Evolutionary conservation across 92 coral and sea anemone species (phyloP).

Genomic region (Scolanthus callimorphus): DNA sequence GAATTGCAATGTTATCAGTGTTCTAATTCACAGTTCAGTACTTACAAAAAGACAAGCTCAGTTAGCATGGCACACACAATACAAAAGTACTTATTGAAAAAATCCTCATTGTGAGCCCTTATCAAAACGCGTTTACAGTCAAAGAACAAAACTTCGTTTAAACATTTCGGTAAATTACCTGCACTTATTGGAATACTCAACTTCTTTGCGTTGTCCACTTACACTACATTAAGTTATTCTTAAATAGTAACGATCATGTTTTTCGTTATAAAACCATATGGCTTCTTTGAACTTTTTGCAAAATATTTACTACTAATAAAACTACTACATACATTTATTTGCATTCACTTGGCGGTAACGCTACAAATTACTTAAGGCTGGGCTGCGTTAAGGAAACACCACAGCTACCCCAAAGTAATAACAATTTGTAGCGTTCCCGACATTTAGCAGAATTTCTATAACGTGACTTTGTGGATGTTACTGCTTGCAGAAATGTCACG

Average conservation of each 20-base stretch:
- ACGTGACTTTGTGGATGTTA: too few relatives aligned
- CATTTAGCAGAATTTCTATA: too few relatives aligned
- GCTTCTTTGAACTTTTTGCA: slow-evolving; percentile 11
- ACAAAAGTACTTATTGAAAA: neutral
- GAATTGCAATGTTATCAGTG: slow-evolving; percentile 21
- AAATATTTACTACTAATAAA: slow-evolving; percentile 15
- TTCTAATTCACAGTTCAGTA: too few relatives aligned
- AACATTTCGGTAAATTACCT: neutral
- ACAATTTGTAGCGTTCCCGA: too few relatives aligned
- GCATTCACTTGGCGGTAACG: neutral
- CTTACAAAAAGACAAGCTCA: slow-evolving; percentile 8
- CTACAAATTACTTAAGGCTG: neutral
- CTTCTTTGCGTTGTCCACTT: too few relatives aligned
- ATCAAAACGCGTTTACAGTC: neutral
- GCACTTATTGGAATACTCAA: too few relatives aligned
- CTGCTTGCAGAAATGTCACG: too few relatives aligned
- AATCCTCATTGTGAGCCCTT: neutral
- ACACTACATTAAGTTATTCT: neutral
- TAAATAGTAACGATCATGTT: slow-evolving; percentile 32
- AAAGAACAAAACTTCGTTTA: neutral
- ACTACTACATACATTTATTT: neutral
- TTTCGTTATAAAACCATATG: slow-evolving; percentile 15
- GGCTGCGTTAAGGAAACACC: too few relatives aligned
- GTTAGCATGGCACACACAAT: neutral
- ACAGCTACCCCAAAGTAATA: too few relatives aligned